Conservation (phyloP, 2,888 invertebrate genomes). For the Tuberolachnus salignus region DNA sequence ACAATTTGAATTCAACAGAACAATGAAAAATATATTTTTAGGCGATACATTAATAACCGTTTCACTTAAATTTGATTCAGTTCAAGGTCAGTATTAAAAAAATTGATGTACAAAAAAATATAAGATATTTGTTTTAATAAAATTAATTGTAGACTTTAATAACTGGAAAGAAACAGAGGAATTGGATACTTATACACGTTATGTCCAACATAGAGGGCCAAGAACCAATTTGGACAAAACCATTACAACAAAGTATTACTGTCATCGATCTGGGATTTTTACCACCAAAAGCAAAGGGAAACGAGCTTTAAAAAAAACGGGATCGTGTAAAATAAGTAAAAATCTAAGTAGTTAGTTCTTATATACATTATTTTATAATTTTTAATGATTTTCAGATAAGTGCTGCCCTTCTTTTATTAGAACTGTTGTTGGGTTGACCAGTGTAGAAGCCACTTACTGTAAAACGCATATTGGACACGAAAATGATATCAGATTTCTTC, state of each 20-base stretch:
- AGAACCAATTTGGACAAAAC: background rate
- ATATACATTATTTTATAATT: background rate
- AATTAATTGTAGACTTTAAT: background rate
- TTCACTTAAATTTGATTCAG: too few relatives aligned
- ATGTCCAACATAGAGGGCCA: background rate
- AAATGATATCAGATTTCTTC: background rate
- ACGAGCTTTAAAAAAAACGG: constrained; percentile 63
- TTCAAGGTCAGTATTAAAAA: too few relatives aligned
- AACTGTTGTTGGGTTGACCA: background rate
- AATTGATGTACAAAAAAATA: too few relatives aligned
- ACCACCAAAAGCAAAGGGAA: constrained; percentile 62
- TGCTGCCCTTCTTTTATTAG: too few relatives aligned
- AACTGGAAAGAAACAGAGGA: constrained; percentile 2
- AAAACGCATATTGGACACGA: background rate
- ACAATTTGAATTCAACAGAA: too few relatives aligned
- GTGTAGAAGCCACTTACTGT: background rate
- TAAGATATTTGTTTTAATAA: background rate
- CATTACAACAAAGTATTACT: constrained; percentile 58
- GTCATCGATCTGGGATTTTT: constrained; percentile 61
- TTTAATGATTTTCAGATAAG: too few relatives aligned
- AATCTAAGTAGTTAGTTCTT: background rate
- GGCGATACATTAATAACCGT: too few relatives aligned
- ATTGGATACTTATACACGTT: background rate
- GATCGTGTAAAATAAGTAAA: constrained; percentile 63
- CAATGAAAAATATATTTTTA: too few relatives aligned